Conservation (phyloP, 2,113 vertebrate genomes). For the Parus major region DNA sequence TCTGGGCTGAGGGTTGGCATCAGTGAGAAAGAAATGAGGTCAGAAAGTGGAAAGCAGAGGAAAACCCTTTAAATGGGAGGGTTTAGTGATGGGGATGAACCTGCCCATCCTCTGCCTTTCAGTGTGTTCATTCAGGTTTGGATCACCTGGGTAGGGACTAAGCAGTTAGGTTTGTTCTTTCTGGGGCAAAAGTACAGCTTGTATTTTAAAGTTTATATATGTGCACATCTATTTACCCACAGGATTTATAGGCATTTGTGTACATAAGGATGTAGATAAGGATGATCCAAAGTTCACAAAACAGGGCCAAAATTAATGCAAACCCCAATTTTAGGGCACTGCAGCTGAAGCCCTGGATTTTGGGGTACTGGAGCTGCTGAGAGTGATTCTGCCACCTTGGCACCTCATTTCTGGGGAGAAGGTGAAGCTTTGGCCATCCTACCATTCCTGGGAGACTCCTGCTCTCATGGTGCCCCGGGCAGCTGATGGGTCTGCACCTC, state of each 20-base stretch:
- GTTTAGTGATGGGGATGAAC: background rate
- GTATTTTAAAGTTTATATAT: background rate
- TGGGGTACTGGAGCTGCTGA: background rate
- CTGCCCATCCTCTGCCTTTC: background rate
- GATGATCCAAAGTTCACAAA: background rate
- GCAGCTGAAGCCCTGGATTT: background rate
- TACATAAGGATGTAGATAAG: background rate
- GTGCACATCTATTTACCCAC: too few species aligned
- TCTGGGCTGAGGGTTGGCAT: background rate
- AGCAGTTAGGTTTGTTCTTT: background rate
- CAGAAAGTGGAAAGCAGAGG: background rate
- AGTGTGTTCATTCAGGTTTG: background rate
- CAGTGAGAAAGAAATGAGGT: background rate
- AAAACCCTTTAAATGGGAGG: background rate
- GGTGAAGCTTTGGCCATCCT: background rate
- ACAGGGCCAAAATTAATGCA: background rate
- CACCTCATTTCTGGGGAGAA: background rate
- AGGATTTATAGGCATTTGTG: background rate
- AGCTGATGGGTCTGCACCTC: background rate
- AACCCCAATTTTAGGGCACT: background rate
- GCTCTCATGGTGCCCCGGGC: background rate
- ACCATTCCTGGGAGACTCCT: accelerated
- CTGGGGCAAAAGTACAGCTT: background rate
- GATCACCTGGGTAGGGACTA: background rate
- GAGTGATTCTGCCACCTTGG: background rate